Conservation (phyloP, 2,888 invertebrate species). For the Sinopyrophorus schimmeli region DNA sequence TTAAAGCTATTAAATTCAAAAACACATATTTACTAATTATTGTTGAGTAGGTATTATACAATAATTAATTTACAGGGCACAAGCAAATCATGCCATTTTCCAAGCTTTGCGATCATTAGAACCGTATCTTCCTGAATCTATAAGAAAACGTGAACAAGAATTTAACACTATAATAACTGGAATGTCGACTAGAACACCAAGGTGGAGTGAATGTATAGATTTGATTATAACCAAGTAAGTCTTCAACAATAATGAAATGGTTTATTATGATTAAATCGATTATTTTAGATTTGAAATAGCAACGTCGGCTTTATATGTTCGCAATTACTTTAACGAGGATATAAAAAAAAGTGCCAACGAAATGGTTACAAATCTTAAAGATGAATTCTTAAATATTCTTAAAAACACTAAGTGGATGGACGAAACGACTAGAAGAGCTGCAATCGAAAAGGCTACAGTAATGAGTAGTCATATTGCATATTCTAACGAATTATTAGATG, state of each 20-base stretch:
- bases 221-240: too few species aligned
- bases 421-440: conserved; percentile 43
- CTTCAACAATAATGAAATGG: too few species aligned
- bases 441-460: conserved; percentile 55
- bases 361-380: conserved; percentile 48
- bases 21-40: too few species aligned
- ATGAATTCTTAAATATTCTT: conserved; percentile 44
- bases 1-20: too few species aligned
- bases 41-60: too few species aligned
- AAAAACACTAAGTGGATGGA: conserved; percentile 49
- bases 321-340: conserved; percentile 70
- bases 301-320: conserved; percentile 78
- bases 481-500: conserved; percentile 68
- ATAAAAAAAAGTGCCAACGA: conserved; percentile 41
- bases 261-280: too few species aligned
- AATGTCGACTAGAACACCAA: conserved; percentile 78
- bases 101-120: conserved; percentile 80
- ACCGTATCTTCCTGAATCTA: conserved; percentile 76
- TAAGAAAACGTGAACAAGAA: conserved; percentile 76
- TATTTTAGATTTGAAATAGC: conserved; percentile 64
- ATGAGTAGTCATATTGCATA: conserved; percentile 61
- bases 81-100: conserved; percentile 94
- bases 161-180: conserved; percentile 83
- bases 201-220: conserved; percentile 91
- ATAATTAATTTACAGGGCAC: conserved; percentile 60